phyloP scores from a whole-genome alignment of 2,797 vertebrate species.

The Morus bassanus region DNA sequence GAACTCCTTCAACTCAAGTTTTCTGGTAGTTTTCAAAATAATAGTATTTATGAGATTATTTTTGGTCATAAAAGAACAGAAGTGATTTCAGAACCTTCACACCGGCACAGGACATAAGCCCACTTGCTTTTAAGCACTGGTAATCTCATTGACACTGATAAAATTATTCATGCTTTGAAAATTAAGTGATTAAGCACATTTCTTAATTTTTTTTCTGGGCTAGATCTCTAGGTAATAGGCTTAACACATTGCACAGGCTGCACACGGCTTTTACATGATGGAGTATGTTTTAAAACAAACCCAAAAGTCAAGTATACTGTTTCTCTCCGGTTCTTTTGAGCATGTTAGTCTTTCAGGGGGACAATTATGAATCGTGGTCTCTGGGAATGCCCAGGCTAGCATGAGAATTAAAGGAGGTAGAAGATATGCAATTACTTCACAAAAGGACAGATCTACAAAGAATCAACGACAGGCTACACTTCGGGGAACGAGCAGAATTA shows the following conservation, averaged over 20 bases:
- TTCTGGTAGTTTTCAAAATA: not conserved
- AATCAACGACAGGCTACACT: not conserved
- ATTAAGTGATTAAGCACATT: not conserved
- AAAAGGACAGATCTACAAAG: not conserved
- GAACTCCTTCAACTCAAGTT: not conserved
- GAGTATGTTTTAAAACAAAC: not conserved
- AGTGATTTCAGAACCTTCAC: not conserved
- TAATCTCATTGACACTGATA: not conserved
- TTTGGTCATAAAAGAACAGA: not conserved
- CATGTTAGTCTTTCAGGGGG: not conserved
- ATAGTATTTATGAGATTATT: not conserved
- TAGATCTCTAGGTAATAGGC: not conserved
- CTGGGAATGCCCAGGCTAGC: not conserved
- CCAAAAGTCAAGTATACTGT: not conserved
- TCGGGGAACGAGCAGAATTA: constrained; percentile 10
- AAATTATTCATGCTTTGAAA: not conserved
- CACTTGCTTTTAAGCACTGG: not conserved
- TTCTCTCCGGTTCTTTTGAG: not conserved
- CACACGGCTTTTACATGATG: not conserved
- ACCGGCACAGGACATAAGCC: fast-evolving
- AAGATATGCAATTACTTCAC: not conserved
- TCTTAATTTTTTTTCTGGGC: not conserved
- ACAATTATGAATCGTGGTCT: not conserved
- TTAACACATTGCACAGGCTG: not conserved
- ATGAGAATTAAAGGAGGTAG: not conserved